Percentiles rank a stretch among this genome's conserved stretches.
Evolutionary conservation across 1,140 invertebrate genomes (phyloP).

Genomic region (Gyrodactylus salaris): DNA sequence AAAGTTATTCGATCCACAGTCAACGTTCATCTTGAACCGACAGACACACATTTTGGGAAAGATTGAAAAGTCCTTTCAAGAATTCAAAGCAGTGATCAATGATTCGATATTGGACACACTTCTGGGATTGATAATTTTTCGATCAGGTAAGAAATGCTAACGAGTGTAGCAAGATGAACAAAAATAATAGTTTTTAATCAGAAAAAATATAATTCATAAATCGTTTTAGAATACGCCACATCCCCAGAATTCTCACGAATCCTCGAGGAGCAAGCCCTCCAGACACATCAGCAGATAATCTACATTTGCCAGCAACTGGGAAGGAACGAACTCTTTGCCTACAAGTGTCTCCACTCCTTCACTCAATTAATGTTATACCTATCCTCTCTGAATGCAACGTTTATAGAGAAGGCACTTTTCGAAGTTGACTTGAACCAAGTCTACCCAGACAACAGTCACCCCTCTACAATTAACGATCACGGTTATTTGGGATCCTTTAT

Average conservation of each 20-base stretch:
- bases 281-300: neutral
- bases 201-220: neutral
- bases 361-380: neutral
- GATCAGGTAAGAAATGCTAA: neutral
- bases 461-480: too few species aligned
- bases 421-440: neutral
- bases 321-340: neutral
- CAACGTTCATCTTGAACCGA: too few species aligned
- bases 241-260: neutral
- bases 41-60: neutral
- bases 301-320: neutral
- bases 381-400: neutral
- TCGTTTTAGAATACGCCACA: neutral
- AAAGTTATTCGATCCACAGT: too few species aligned
- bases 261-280: neutral
- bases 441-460: neutral
- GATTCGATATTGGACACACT: neutral
- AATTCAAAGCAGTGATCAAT: neutral
- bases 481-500: too few species aligned
- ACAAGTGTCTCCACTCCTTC: neutral
- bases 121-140: neutral
- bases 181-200: neutral
- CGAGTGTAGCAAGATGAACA: too few species aligned
- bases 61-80: neutral
- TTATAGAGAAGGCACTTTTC: neutral